phyloP scores from a whole-genome alignment of 2,888 invertebrate species.

The Harpalus rubripes region DNA sequence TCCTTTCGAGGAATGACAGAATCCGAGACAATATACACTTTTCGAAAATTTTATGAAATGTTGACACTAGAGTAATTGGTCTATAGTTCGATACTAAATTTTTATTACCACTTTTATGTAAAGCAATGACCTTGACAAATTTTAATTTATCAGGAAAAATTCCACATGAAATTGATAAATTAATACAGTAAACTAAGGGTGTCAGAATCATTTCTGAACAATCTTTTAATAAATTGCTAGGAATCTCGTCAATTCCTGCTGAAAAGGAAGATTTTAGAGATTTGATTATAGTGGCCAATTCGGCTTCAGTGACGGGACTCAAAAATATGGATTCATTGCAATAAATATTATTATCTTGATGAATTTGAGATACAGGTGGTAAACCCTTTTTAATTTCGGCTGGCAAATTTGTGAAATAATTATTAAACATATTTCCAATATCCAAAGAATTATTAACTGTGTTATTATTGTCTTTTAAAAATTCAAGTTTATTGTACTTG shows the following conservation, averaged over 20 bases:
- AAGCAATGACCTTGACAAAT: neutral
- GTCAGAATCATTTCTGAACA: constrained; percentile 6
- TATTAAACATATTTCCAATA: constrained; percentile 5
- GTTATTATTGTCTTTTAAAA: neutral
- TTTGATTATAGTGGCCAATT: neutral
- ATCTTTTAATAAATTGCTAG: constrained; percentile 3
- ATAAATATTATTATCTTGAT: neutral
- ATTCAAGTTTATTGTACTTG: neutral
- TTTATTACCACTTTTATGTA: neutral
- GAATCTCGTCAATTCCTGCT: constrained; percentile 22
- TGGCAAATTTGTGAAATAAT: neutral
- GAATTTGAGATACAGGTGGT: neutral
- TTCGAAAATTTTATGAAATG: neutral
- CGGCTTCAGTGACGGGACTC: neutral
- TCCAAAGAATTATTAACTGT: neutral
- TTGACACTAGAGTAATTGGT: neutral
- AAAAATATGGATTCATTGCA: constrained; percentile 2
- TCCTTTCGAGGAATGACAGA: neutral
- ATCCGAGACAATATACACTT: neutral
- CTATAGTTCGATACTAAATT: neutral
- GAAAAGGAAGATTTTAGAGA: neutral
- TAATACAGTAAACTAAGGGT: neutral
- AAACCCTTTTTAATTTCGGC: neutral
- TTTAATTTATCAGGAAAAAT: neutral
- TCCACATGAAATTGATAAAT: neutral